Percentiles rank a stretch among this genome's conserved stretches.
These are phyloP conservation scores for Lontra canadensis DNA, from an alignment of 2,113 vertebrate species.

Conservation along the genomic window DNA sequence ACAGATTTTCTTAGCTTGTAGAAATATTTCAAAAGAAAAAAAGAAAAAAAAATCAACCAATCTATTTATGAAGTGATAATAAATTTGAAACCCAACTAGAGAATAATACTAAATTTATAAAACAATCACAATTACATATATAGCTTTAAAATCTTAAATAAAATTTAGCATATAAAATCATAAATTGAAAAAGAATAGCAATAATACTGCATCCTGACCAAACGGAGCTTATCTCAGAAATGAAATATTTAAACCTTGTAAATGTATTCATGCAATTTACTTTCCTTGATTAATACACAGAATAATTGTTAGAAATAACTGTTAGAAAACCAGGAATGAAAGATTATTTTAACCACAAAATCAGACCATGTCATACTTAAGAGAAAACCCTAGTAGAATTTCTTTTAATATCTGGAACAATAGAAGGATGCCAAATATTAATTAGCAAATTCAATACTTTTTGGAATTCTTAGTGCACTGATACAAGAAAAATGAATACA, in stretches of 20 bases:
- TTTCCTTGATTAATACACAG: neutral
- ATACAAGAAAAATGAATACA: neutral
- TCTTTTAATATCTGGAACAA: neutral
- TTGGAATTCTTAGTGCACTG: neutral
- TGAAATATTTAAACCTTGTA: neutral
- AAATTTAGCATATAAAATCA: neutral
- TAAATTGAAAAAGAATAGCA: neutral
- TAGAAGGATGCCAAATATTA: neutral
- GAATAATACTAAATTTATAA: neutral
- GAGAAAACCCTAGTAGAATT: neutral
- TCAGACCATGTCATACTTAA: neutral
- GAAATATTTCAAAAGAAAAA: neutral
- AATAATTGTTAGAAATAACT: neutral
- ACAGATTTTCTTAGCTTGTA: neutral
- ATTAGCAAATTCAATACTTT: neutral
- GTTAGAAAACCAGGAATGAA: neutral
- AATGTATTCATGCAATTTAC: neutral
- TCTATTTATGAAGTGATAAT: neutral
- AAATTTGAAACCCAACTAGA: neutral
- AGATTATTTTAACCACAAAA: neutral
- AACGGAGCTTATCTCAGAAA: neutral
- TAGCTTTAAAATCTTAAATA: neutral
- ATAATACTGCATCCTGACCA: neutral
- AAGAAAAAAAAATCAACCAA: neutral
- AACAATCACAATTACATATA: neutral